Percentiles rank a stretch among this genome's conserved stretches.
Evolutionary conservation across 2,888 invertebrate species (phyloP).

Genomic region (Monoplex corrugatus): DNA sequence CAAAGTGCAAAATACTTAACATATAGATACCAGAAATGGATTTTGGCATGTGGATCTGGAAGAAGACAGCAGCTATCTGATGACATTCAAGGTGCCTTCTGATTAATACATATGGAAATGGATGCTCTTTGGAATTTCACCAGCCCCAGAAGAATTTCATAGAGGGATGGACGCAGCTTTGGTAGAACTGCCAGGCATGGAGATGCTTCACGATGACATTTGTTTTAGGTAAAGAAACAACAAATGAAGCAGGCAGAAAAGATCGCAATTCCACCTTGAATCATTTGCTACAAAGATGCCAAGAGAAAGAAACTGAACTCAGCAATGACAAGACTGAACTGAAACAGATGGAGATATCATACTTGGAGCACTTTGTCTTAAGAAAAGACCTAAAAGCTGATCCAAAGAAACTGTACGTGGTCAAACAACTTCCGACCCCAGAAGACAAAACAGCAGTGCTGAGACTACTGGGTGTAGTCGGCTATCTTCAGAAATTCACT

Average conservation of each 20-base stretch:
- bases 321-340: slow-evolving; percentile 35
- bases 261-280: not conserved
- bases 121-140: no score
- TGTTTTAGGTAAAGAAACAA: no score
- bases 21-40: no score
- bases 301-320: not conserved
- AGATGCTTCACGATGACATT: no score
- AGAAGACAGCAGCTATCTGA: no score
- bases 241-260: not conserved
- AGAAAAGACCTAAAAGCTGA: slow-evolving; percentile 54
- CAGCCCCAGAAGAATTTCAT: no score
- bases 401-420: slow-evolving; percentile 54
- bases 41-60: no score
- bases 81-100: no score
- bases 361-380: slow-evolving; percentile 53
- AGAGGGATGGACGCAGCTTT: no score
- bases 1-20: no score
- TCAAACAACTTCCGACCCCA: slow-evolving; percentile 53
- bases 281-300: not conserved
- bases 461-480: slow-evolving; percentile 54
- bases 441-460: slow-evolving; percentile 52
- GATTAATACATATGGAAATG: no score
- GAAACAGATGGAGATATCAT: slow-evolving; percentile 47
- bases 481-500: slow-evolving; percentile 57
- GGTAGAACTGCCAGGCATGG: no score